Evolutionary conservation across 2,113 vertebrate species (phyloP).

Genomic region (Hemichromis elongatus): DNA sequence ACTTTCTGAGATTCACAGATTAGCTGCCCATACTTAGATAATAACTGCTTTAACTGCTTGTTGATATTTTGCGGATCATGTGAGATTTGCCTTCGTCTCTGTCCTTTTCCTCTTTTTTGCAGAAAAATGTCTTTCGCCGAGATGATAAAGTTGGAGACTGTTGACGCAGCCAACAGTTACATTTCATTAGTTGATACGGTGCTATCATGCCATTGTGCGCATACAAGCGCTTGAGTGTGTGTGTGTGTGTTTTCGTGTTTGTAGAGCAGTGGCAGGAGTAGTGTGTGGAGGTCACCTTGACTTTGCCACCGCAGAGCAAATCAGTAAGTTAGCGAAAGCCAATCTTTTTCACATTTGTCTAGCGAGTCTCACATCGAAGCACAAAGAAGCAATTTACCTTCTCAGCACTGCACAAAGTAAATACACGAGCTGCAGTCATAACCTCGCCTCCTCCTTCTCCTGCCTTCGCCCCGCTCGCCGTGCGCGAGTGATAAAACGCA

Average conservation of each 20-base stretch:
- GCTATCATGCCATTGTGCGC: not conserved
- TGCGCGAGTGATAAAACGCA: conserved; percentile 18
- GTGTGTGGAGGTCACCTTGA: conserved; percentile 43
- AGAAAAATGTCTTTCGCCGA: not conserved
- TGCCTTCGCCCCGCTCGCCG: not conserved
- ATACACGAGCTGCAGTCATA: conserved; percentile 41
- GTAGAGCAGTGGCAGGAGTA: not conserved
- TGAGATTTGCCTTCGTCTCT: not conserved
- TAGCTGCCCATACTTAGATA: not conserved
- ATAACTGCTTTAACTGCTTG: not conserved
- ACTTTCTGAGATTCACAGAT: not conserved
- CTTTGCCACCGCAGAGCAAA: conserved; percentile 28
- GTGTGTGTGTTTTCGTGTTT: not conserved
- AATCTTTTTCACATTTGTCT: conserved; percentile 52
- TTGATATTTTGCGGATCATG: not conserved
- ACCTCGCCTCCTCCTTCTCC: not conserved
- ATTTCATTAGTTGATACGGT: not conserved
- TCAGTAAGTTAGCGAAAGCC: conserved; percentile 33
- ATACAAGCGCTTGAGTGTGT: not conserved
- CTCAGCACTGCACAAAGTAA: conserved; percentile 45
- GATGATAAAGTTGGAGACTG: not conserved
- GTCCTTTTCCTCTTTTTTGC: not conserved
- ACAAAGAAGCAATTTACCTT: conserved; percentile 55
- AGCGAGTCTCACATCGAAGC: conserved; percentile 44
- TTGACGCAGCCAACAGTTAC: not conserved